Conservation (phyloP, 2,888 invertebrate species). For the Cyrtodaria siliqua region DNA sequence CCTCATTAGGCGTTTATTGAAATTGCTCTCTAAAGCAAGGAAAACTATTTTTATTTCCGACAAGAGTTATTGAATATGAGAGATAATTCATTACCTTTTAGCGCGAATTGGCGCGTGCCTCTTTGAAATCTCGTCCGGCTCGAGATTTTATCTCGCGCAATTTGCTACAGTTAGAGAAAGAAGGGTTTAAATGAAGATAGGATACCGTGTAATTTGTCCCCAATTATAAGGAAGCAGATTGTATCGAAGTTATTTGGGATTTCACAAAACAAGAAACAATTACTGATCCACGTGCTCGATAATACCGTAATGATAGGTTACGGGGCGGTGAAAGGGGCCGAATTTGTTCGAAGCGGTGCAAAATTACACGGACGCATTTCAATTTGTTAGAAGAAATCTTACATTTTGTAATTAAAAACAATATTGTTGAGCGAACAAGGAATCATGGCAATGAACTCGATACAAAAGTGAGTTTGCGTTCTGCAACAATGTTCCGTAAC, state of each 20-base stretch:
- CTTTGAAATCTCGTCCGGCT: constrained; percentile 59
- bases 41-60: constrained; percentile 12
- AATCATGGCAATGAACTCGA: too few species aligned
- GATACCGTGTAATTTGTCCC: constrained; percentile 62
- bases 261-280: constrained; percentile 51
- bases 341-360: constrained; percentile 17
- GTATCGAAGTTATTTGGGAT: constrained; percentile 58
- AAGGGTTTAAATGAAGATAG: constrained; percentile 54
- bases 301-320: constrained; percentile 56
- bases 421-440: too few species aligned
- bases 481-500: too few species aligned
- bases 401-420: background rate
- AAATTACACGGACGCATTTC: constrained; percentile 16
- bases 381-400: background rate
- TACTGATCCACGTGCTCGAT: constrained; percentile 49
- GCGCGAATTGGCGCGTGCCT: constrained; percentile 59
- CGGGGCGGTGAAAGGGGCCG: constrained; percentile 3
- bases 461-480: too few species aligned
- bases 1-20: constrained; percentile 1
- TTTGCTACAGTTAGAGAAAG: constrained; percentile 45
- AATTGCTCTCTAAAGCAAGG: too few species aligned
- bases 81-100: constrained; percentile 61
- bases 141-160: constrained; percentile 63
- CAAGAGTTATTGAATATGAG: constrained; percentile 18
- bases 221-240: constrained; percentile 60